Percentiles rank a stretch among this genome's conserved stretches.
phyloP scores from a whole-genome alignment of 53 echinoderm and acorn worm species.

The Holothuria scabra region DNA sequence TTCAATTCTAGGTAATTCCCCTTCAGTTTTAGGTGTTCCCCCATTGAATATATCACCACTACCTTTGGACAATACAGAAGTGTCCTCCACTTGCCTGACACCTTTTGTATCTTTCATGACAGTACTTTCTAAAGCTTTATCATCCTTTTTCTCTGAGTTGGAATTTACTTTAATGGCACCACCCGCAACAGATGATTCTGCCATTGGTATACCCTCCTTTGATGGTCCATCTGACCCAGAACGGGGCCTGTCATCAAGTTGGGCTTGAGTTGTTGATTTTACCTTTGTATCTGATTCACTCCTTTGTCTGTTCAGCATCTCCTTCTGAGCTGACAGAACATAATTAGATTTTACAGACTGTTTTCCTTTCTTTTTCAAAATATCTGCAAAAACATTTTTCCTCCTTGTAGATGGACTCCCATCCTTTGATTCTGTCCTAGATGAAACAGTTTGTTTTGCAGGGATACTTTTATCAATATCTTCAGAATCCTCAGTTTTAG shows the following conservation, averaged over 20 bases:
- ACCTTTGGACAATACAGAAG: too few relatives aligned
- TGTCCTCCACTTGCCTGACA: too few relatives aligned
- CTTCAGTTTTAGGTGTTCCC: too few relatives aligned
- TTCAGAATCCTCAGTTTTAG: neutral
- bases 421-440: neutral
- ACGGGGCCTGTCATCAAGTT: neutral
- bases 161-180: too few relatives aligned
- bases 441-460: neutral
- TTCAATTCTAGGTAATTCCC: too few relatives aligned
- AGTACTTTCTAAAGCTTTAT: too few relatives aligned
- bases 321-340: slow-evolving; percentile 79
- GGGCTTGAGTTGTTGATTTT: neutral
- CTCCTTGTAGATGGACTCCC: slow-evolving; percentile 48
- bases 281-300: slow-evolving; percentile 49
- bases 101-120: too few relatives aligned
- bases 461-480: neutral
- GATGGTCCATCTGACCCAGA: neutral
- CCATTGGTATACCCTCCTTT: neutral
- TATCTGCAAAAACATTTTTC: slow-evolving; percentile 67
- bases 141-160: too few relatives aligned
- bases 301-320: slow-evolving; percentile 65
- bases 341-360: slow-evolving; percentile 67
- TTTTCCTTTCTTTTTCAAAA: slow-evolving; percentile 77
- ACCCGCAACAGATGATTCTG: too few relatives aligned
- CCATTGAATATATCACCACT: too few relatives aligned